phyloP scores from a whole-genome alignment of 1,140 invertebrate species.

The Solen grandis region DNA sequence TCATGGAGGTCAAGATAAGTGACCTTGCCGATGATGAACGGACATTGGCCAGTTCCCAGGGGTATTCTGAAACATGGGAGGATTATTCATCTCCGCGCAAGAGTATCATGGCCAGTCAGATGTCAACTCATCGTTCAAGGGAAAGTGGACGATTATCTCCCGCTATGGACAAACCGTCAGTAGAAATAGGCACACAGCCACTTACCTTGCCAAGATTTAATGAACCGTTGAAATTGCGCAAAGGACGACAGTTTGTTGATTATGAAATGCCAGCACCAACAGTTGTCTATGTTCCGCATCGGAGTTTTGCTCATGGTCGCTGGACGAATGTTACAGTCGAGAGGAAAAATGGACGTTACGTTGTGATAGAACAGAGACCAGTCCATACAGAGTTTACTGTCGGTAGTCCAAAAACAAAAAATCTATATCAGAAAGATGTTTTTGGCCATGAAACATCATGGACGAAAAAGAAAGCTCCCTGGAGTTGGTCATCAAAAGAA shows the following conservation, averaged over 20 bases:
- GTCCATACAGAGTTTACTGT: constrained; percentile 60
- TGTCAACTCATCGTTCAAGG: constrained; percentile 33
- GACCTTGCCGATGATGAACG: constrained; percentile 21
- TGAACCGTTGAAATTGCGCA: constrained; percentile 36
- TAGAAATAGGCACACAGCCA: constrained; percentile 37
- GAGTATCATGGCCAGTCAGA: constrained; percentile 1
- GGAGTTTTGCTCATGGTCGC: constrained; percentile 50
- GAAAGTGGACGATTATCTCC: constrained; percentile 53
- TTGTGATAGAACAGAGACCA: constrained; percentile 70
- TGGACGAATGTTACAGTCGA: constrained; percentile 67
- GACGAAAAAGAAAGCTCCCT: constrained; percentile 58
- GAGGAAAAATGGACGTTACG: constrained; percentile 68
- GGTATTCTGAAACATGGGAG: constrained; percentile 40
- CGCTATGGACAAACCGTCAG: constrained; percentile 7
- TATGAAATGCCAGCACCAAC: constrained; percentile 53
- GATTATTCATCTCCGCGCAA: constrained; percentile 47
- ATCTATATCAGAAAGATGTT: constrained; percentile 26
- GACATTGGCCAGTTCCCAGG: constrained; percentile 14
- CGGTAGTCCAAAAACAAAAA: constrained; percentile 3
- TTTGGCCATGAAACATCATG: constrained; percentile 43
- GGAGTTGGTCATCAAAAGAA: constrained; percentile 63
- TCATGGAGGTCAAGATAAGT: not conserved
- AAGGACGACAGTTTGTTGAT: constrained; percentile 52
- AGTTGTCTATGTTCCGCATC: constrained; percentile 62
- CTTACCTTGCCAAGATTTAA: constrained; percentile 42